Evolutionary conservation across 2,797 vertebrate species (phyloP), one percentile per base, ranked within the genome.

Genomic region (Leptodactylus fallax): DNA sequence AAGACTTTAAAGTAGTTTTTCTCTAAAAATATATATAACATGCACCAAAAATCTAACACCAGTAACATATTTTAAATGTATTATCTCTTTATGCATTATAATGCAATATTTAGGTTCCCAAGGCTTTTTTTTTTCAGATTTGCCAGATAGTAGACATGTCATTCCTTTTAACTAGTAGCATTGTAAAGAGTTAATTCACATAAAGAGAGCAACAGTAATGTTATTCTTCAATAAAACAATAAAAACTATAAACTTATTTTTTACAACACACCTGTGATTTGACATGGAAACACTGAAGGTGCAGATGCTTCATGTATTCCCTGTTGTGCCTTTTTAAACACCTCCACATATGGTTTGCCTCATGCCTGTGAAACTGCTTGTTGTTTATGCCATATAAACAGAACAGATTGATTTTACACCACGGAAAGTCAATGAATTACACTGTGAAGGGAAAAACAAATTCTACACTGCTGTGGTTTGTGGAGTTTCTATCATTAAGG

Each of bases 301-400:
- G 93, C 95, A 95, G 94, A 95, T 95, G 94, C 93, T 92, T 91
- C 91, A 90, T 87, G 81, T 94, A 95, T 95, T 95, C 95, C 95
- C 95, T 90, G 77, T 94, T 94, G 94, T 94, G 94, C 92, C 93
- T 94, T 93, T 93, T 92, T 87, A 95, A 95, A 95, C 94, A 95
- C 95, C 95, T 96, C 93, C 94, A 93, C 95, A 96, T 96, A 95
- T 95, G 95, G 95, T 92, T 94, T 93, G 87, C 91, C 92, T 95
- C 93, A 90, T 94, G 95, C 91, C 90, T 93, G 91, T 93, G 93
- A 93, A 95, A 94, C 91, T 92, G 92, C 92, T 94, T 94, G 93
- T 94, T 95, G 93, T 95, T 95, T 94, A 93, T 95, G 94, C 94
- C 93, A 93, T 90, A 92, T 93, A 93, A 93, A 94, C 85, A 92